Conservation (phyloP, 2,113 vertebrate species). For the Ancistrus triradiatus region DNA sequence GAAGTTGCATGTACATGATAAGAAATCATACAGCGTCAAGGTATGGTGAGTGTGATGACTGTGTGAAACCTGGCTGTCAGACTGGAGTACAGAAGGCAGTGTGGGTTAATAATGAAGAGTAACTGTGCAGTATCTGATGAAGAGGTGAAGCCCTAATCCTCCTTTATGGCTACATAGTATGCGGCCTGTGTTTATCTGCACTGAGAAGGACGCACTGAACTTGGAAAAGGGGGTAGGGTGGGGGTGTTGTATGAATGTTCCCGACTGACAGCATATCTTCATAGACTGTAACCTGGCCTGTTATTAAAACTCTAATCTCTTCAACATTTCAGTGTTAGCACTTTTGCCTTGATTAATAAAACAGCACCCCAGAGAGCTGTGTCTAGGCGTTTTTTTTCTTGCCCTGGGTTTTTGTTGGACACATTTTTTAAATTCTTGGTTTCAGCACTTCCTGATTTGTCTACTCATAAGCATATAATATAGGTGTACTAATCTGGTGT, state of each 20-base stretch:
- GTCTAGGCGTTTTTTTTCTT: slow-evolving; percentile 56
- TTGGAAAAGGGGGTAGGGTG: not conserved
- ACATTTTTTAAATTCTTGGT: no score
- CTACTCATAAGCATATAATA: not conserved
- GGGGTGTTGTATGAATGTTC: slow-evolving; percentile 55
- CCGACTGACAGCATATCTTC: slow-evolving; percentile 72
- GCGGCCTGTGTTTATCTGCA: slow-evolving; percentile 42
- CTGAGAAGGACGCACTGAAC: slow-evolving; percentile 7
- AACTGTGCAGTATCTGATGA: slow-evolving; percentile 27
- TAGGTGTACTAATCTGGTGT: slow-evolving; percentile 29
- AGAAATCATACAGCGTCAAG: not conserved
- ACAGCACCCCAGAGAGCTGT: slow-evolving; percentile 78
- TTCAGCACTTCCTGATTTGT: slow-evolving; percentile 51
- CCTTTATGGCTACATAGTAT: slow-evolving; percentile 4
- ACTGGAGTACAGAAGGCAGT: not conserved
- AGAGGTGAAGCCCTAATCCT: slow-evolving; percentile 45
- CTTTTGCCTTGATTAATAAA: slow-evolving; percentile 92
- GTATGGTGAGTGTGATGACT: not conserved
- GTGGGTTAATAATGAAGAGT: slow-evolving; percentile 38
- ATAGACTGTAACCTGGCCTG: slow-evolving; percentile 71
- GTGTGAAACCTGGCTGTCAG: slow-evolving; percentile 1
- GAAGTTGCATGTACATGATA: not conserved
- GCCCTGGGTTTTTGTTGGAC: no score
- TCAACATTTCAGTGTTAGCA: slow-evolving; percentile 92
- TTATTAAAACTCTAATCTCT: slow-evolving; percentile 85